Evolutionary conservation across 2,888 invertebrate genomes (phyloP).

Genomic region (Drosophila limbata): DNA sequence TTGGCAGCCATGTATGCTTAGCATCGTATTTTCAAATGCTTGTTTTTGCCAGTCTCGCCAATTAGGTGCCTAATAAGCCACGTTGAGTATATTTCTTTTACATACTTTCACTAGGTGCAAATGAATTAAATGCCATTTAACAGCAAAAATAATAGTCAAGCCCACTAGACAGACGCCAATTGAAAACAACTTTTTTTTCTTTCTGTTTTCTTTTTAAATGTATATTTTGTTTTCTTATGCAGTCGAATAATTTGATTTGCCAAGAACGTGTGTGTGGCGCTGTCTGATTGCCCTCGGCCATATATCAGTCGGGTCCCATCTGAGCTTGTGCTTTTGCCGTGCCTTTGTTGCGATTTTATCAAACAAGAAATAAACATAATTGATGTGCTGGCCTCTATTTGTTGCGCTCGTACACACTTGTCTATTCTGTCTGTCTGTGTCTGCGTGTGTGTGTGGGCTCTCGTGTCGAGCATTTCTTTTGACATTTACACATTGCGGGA

Average conservation of each 20-base stretch:
- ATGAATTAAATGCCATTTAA: slow-evolving; percentile 35
- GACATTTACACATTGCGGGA: slow-evolving; percentile 74
- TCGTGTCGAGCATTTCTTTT: slow-evolving; percentile 52
- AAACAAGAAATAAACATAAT: slow-evolving; percentile 74
- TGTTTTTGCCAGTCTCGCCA: slow-evolving; percentile 52
- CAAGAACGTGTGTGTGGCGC: slow-evolving; percentile 60
- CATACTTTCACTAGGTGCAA: slow-evolving; percentile 58
- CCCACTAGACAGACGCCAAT: slow-evolving; percentile 1
- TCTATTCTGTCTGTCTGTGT: slow-evolving; percentile 15
- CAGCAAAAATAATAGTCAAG: slow-evolving; percentile 41
- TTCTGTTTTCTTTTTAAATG: slow-evolving; percentile 11
- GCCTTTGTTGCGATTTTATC: slow-evolving; percentile 70
- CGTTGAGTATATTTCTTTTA: slow-evolving; percentile 38
- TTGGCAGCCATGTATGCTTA: slow-evolving; percentile 39
- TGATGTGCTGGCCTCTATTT: slow-evolving; percentile 72
- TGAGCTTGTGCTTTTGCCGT: slow-evolving; percentile 19
- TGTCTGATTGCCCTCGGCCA: slow-evolving; percentile 43
- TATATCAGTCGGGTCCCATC: slow-evolving; percentile 10
- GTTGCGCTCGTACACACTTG: slow-evolving; percentile 29
- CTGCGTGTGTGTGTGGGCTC: slow-evolving; percentile 17
- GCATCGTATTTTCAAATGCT: slow-evolving; percentile 27
- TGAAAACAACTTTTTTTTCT: slow-evolving; percentile 11
- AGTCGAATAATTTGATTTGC: slow-evolving; percentile 58
- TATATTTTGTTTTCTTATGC: slow-evolving; percentile 4
- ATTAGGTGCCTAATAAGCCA: slow-evolving; percentile 75